Base-by-base conservation (phyloP, 1,140 invertebrate species). In the Bombus waltoni region DNA sequence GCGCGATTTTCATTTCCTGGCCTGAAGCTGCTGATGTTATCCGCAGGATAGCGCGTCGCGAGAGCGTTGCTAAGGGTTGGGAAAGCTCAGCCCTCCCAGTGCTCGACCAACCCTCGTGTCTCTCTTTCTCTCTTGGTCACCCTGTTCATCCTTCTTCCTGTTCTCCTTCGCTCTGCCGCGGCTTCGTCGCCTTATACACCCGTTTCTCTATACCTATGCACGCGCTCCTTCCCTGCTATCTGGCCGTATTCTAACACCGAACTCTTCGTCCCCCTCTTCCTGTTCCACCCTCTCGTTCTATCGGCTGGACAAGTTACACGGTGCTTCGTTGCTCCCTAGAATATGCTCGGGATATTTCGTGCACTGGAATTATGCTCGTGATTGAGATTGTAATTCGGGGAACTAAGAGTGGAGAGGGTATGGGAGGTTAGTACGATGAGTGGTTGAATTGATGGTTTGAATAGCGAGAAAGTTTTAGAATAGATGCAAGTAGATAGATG, bases 1-100 rank as follows among this genome's bases (percentile, higher is more conserved):
- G 92, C 93, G 92, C 95, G 94, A 95, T 96, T 95, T 96, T 96
- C 95, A 96, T 96, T 96, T 96, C 95, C 95, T 94, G 94, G 83
- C 92, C 89, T 89, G 92, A 93, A 93, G 94, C 93, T 89, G 91
- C 91, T 94, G 95, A 95, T 96, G 93, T 95, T 95, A 95, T 95
- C 95, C 92, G 86, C 90, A 93, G 94, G 93, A 94, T 94, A 93
- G 93, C 94, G 94, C 91, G 91, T 91, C 92, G 92, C 92, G 89
- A 92, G 89, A 89, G 88, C 93, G 92, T 93, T 92, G 91, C 90
- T 91, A 93, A 93, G 92, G 92, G 92, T 92, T 81, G 93, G 91
- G 91, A 93, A 89, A 92, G 89, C 90, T 88, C 90, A 91, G 88
- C 91, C 90, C 90, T 85, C 91, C 92, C 87, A 59, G 80, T 78